A percentile compares a stretch with the other conserved stretches of the same genome.
These are phyloP conservation scores for Callitettix versicolor DNA, from an alignment of 1,140 invertebrate species.

Conservation along the genomic window DNA sequence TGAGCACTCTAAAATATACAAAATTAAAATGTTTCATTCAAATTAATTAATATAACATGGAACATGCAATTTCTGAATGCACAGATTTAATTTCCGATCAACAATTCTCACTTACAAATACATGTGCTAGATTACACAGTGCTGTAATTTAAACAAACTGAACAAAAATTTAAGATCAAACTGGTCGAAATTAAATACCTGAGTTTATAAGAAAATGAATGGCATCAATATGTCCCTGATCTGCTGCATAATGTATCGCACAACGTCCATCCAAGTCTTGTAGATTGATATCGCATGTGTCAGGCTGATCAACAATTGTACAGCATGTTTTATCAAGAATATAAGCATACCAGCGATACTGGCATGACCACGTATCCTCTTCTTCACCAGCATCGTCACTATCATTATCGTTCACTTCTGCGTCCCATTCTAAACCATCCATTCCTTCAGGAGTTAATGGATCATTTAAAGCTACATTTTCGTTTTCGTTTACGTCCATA, in stretches of 20 bases:
- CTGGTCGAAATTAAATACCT: conserved; percentile 24
- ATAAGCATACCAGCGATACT: conserved; percentile 37
- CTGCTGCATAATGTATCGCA: conserved; percentile 48
- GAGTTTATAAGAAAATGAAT: conserved; percentile 32
- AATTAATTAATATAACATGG: too few relatives aligned
- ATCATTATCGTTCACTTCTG: conserved; percentile 32
- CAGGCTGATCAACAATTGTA: conserved; percentile 28
- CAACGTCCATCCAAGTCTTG: conserved; percentile 41
- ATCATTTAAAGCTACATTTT: conserved; percentile 25
- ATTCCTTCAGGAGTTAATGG: conserved; percentile 46
- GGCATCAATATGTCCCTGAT: conserved; percentile 40
- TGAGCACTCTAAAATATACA: too few relatives aligned
- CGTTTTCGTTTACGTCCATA: conserved; percentile 9
- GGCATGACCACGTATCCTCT: conserved; percentile 24
- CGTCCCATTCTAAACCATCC: conserved; percentile 47
- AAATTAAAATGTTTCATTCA: too few relatives aligned
- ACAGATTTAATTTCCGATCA: too few relatives aligned
- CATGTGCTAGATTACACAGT: too few relatives aligned
- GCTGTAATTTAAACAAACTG: not conserved
- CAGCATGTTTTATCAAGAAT: conserved; percentile 41
- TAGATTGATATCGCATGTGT: conserved; percentile 34
- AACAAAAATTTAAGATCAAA: not conserved
- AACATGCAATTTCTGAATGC: too few relatives aligned
- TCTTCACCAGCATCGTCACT: conserved; percentile 21
- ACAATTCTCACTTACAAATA: too few relatives aligned